phyloP scores from a whole-genome alignment of 2,888 invertebrate species.

The Fragum fragum region DNA sequence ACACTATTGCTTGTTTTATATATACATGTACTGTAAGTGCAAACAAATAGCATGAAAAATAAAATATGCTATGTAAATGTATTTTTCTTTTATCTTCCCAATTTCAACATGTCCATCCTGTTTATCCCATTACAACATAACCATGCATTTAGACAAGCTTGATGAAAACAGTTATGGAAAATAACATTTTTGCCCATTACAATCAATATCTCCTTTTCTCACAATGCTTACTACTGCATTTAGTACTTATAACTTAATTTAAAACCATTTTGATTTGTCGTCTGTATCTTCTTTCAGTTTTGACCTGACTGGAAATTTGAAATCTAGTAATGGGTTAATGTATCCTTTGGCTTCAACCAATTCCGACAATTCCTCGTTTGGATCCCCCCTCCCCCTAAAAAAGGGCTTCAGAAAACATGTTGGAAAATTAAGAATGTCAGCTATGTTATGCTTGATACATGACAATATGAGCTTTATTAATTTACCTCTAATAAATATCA shows the following conservation, averaged over 20 bases:
- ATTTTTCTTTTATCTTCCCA: neutral
- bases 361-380: too few relatives aligned
- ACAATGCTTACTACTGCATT: neutral
- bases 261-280: neutral
- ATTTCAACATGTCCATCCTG: neutral
- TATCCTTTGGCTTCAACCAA: too few relatives aligned
- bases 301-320: neutral
- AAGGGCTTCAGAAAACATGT: too few relatives aligned
- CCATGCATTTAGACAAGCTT: too few relatives aligned
- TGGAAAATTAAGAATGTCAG: too few relatives aligned
- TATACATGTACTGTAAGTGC: conserved; percentile 6
- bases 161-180: neutral
- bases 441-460: too few relatives aligned
- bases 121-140: neutral
- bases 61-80: conserved; percentile 9
- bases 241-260: neutral
- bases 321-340: neutral
- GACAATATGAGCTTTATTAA: too few relatives aligned
- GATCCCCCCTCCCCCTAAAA: too few relatives aligned
- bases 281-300: neutral
- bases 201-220: conserved; percentile 5
- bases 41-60: conserved; percentile 6
- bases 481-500: too few relatives aligned
- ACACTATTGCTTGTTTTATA: too few relatives aligned
- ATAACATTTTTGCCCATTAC: neutral